phyloP scores from a whole-genome alignment of 2,113 vertebrate genomes.

The Perca flavescens region DNA sequence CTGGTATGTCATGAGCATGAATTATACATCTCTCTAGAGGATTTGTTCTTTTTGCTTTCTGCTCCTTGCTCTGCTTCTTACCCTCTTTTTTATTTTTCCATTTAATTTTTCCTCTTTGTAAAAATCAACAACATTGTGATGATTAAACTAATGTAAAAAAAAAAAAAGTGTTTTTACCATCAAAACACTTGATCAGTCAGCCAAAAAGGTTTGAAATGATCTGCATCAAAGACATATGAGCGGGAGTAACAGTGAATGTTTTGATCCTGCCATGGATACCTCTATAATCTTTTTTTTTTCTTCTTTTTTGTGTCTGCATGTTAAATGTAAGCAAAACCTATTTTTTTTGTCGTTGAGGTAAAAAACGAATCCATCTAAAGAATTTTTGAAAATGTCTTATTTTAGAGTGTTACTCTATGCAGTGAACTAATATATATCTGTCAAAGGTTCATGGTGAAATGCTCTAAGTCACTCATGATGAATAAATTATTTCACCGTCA shows the following conservation, averaged over 20 bases:
- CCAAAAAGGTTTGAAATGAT: conserved; percentile 48
- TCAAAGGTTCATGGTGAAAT: conserved; percentile 54
- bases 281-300: neutral
- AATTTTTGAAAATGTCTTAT: conserved; percentile 5
- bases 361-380: neutral
- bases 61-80: conserved; percentile 37
- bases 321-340: conserved; percentile 22
- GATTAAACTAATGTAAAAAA: conserved; percentile 56
- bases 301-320: conserved; percentile 3
- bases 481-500: conserved; percentile 84
- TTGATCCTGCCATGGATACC: conserved; percentile 36
- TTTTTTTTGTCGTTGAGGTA: conserved; percentile 2
- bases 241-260: conserved; percentile 21
- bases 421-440: neutral
- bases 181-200: conserved; percentile 26
- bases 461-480: conserved; percentile 72
- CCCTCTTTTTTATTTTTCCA: conserved; percentile 33
- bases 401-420: conserved; percentile 5
- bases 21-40: conserved; percentile 82
- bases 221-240: conserved; percentile 40
- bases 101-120: conserved; percentile 35
- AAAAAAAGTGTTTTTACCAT: conserved; percentile 31
- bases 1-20: conserved; percentile 71
- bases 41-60: conserved; percentile 58
- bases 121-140: conserved; percentile 51